Base-by-base conservation (phyloP, 2,113 vertebrate genomes). In the Albula glossodonta region DNA sequence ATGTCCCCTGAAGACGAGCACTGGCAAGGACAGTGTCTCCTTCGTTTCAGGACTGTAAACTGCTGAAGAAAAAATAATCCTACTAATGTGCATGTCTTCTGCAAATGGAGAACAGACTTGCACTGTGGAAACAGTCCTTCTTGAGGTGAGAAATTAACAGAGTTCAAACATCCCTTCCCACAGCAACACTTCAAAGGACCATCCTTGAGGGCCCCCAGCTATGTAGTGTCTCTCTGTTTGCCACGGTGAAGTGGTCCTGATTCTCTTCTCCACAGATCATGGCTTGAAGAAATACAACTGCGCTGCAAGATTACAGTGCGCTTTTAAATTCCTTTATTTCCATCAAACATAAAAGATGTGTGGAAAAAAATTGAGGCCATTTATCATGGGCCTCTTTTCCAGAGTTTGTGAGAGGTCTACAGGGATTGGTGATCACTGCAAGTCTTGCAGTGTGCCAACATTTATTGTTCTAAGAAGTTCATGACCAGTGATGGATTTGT, bases 81-180 rank as follows among this genome's bases (percentile, higher is more conserved):
- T 10, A 74, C 83, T 48, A 66, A 57, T 19, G 78, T 22, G 49
- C 60, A 53, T 63, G 74, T 86, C 57, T 86, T 49, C 1, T 31
- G 86, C 83, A 83, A 84, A 79, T 83, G 87, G 79, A 82, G 84
- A 53, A 31, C 48, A 81, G 53, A 60, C 53, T 48, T 51, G 49
- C 60, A 22, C 84, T 49, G 84, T 81, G 53, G 83, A 90, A 89
- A 87, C 22, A 51, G 81, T 57, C 87, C 83, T 83, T 86, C 87
- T 66, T 86, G 80, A 87, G 82, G 80, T 80, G 63, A 84, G 88
- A 78, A 80, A 41, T 83, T 19, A 25, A 85, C 52, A n/a, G 78
- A 89, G 88, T 89, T 91, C 83, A 89, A 88, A 90, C 86, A 9
- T 51, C 22, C 51, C 84, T 83, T 87, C 82, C 84, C 52, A 78